phyloP scores from a whole-genome alignment of 2,797 vertebrate genomes.

The Gorsachius magnificus region DNA sequence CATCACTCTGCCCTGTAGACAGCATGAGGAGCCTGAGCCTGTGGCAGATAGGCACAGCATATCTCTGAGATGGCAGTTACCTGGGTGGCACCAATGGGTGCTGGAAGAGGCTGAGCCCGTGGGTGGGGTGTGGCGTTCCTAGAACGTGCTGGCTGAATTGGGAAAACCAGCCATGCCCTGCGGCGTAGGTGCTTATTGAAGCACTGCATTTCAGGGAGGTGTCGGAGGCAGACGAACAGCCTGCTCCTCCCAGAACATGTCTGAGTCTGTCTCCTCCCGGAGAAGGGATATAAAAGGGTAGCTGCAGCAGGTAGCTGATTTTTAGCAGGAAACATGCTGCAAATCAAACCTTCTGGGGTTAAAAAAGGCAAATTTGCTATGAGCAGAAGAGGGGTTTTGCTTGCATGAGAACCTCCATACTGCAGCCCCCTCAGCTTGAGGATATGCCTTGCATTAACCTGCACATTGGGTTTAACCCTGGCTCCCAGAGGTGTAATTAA shows the following conservation, averaged over 20 bases:
- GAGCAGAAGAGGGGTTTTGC: not conserved
- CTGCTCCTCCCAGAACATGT: slow-evolving; percentile 51
- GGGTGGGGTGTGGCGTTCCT: slow-evolving; percentile 10
- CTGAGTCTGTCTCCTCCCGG: slow-evolving; percentile 29
- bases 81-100: not conserved
- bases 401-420: not conserved
- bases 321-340: not conserved
- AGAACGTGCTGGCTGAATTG: slow-evolving; percentile 5
- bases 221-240: slow-evolving; percentile 19
- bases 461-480: not conserved
- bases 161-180: slow-evolving; percentile 25
- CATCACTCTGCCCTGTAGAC: not conserved
- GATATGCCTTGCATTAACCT: not conserved
- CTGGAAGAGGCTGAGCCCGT: not conserved
- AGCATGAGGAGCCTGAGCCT: rapidly evolving
- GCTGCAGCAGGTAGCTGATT: not conserved
- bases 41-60: not conserved
- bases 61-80: not conserved
- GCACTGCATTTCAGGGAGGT: not conserved
- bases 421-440: not conserved
- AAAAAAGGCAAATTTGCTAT: not conserved
- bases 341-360: not conserved
- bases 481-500: not conserved
- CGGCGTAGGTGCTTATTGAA: not conserved
- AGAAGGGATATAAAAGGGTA: slow-evolving; percentile 15